Evolutionary conservation across 35 echinoderm and acorn worm genomes (phyloP), one percentile per base, ranked within the genome.

Genomic region (Stichopus chloronotus): DNA sequence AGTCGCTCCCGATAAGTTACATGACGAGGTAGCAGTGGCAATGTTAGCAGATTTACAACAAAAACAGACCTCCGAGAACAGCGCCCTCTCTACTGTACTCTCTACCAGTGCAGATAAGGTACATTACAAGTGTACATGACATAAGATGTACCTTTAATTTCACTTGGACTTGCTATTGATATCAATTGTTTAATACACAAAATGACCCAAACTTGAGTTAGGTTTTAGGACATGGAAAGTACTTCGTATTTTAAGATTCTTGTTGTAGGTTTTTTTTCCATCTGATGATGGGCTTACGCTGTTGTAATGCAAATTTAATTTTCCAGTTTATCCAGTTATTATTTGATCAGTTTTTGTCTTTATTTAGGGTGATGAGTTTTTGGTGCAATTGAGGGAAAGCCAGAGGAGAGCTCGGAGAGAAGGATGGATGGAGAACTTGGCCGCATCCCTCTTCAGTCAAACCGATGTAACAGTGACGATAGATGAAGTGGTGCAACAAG

Each of bases 371-470:
- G 94, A 98, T 17, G 94, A 98, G 63, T 88, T 92, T 68, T 84
- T 98, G n/a, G 78, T 82, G 3, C 95, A 95, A 80, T 74, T 98
- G 52, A 99, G 95, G 76, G 81, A 69, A 14, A 93, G 69, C 24
- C 97, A 98, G 90, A 57, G 97, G 7, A 84, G 87, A 53, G 90
- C 91, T 16, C 86, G 97, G 17, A 95, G 97, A 53, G 97, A 99
- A 76, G 90, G 87, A 10, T 96, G 95, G 93, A 82, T 99, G 87
- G 95, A 99, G 43, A 99, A 99, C 83, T 69, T 99, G 55, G 83
- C 92, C 8, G 88, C 58, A 13, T 81, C 92, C 22, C 63, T 97
- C 17, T 97, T 94, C 78, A 88, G 85, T 93, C 25, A 53, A 5
- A 90, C 25, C 8, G 93, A 92, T 43, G 30, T 92, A n/a, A 91